phyloP scores from a whole-genome alignment of 2,797 vertebrate species.

The Danionella dracula region DNA sequence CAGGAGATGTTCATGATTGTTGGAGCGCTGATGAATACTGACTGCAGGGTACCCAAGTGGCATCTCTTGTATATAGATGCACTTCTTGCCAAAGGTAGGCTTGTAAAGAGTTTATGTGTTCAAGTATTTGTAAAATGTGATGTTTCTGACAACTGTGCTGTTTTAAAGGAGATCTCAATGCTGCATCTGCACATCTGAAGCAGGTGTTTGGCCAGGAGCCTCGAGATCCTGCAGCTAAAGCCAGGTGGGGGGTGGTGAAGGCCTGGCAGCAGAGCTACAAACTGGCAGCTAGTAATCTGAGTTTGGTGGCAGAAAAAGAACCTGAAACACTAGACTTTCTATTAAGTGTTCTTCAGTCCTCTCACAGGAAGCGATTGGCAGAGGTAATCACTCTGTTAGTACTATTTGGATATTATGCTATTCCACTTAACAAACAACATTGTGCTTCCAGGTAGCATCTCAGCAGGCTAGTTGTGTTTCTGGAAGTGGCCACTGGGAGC shows the following conservation, averaged over 20 bases:
- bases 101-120: background rate
- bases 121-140: background rate
- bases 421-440: no score
- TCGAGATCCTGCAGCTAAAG: slow-evolving; percentile 66
- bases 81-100: slow-evolving; percentile 75
- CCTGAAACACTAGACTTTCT: slow-evolving; percentile 68
- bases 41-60: slow-evolving; percentile 63
- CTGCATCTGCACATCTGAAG: slow-evolving; percentile 71
- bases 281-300: slow-evolving; percentile 67
- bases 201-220: slow-evolving; percentile 68
- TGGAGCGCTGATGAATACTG: slow-evolving; percentile 68
- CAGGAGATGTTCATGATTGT: slow-evolving; percentile 66
- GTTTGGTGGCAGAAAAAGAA: slow-evolving; percentile 72
- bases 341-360: slow-evolving; percentile 69
- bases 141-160: background rate
- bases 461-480: slow-evolving; percentile 71
- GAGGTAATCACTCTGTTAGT: slow-evolving; percentile 73
- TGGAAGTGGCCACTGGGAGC: slow-evolving; percentile 54
- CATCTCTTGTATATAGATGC: slow-evolving; percentile 79
- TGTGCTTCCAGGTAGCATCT: slow-evolving; percentile 72
- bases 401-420: no score
- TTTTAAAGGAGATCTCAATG: slow-evolving; percentile 67
- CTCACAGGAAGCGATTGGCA: slow-evolving; percentile 64
- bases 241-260: slow-evolving; percentile 77
- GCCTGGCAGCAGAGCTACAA: slow-evolving; percentile 69